Evolutionary conservation across 2,113 vertebrate genomes (phyloP).

Genomic region (Zosterops lateralis): DNA sequence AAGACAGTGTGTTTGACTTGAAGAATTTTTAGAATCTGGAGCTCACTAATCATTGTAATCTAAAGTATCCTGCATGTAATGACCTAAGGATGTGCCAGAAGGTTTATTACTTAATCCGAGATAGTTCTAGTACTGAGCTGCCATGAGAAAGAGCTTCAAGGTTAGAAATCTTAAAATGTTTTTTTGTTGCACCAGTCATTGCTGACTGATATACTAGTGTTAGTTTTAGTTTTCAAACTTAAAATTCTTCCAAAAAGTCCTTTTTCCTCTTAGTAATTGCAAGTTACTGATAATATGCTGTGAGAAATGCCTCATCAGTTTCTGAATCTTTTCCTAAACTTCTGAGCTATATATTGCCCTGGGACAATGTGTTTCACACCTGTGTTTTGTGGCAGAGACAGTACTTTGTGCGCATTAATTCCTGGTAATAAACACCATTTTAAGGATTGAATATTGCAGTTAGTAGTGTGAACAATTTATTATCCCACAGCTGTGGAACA

Average conservation of each 20-base stretch:
- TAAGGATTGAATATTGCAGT: background rate
- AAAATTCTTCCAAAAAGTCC: background rate
- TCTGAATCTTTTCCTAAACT: background rate
- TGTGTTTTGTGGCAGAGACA: background rate
- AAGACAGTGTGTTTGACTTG: background rate
- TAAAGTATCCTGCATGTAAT: background rate
- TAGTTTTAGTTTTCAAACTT: background rate
- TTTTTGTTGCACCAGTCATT: background rate
- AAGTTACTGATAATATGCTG: background rate
- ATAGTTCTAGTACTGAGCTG: background rate
- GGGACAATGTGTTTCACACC: background rate
- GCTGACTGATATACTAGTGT: background rate
- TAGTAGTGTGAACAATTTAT: background rate
- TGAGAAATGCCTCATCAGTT: background rate
- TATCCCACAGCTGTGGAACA: background rate
- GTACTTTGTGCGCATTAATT: background rate
- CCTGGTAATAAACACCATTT: background rate
- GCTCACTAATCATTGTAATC: background rate
- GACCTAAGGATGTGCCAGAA: background rate
- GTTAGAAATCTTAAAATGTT: background rate
- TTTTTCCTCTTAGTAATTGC: background rate
- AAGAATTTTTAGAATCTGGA: constrained; percentile 10
- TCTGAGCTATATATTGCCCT: background rate
- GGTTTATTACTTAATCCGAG: background rate
- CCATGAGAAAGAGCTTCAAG: background rate